Conservation (phyloP, 2,888 invertebrate genomes). For the Eudemis profundana region DNA sequence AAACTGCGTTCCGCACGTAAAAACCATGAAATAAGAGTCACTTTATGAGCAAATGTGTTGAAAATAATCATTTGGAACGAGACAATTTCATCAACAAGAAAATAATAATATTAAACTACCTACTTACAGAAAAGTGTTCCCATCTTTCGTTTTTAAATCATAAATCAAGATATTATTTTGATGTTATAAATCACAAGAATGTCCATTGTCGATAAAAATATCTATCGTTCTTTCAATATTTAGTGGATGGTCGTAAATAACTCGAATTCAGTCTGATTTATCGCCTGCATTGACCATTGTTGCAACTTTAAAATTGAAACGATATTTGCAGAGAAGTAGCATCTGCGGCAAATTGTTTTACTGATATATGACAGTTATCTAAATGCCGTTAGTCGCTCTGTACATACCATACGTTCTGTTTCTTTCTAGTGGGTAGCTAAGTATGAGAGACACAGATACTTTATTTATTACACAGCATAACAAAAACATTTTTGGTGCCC, state of each 20-base stretch:
- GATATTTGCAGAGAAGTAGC: conserved; percentile 9
- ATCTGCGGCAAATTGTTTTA: conserved; percentile 17
- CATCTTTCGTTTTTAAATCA: background rate
- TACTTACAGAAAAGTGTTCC: background rate
- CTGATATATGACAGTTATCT: conserved; percentile 16
- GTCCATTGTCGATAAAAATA: background rate
- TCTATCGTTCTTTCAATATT: conserved; percentile 11
- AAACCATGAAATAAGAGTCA: too few species aligned
- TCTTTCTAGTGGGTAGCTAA: background rate
- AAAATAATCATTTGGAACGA: too few species aligned
- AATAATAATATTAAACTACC: too few species aligned
- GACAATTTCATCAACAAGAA: too few species aligned
- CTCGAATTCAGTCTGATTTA: conserved; percentile 12
- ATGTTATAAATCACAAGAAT: too few species aligned
- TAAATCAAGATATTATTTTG: background rate
- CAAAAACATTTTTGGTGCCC: too few species aligned
- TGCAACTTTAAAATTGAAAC: conserved; percentile 33
- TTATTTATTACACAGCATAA: background rate
- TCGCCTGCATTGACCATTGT: conserved; percentile 9
- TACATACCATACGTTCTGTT: background rate
- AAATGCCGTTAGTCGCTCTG: background rate
- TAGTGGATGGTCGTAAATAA: conserved; percentile 21
- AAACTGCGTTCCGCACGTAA: too few species aligned
- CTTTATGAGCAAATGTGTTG: too few species aligned
- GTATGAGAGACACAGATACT: background rate